Percentiles rank a stretch among this genome's conserved stretches.
Conservation (phyloP, 2,113 vertebrate species). For the Aplodontia rufa region DNA sequence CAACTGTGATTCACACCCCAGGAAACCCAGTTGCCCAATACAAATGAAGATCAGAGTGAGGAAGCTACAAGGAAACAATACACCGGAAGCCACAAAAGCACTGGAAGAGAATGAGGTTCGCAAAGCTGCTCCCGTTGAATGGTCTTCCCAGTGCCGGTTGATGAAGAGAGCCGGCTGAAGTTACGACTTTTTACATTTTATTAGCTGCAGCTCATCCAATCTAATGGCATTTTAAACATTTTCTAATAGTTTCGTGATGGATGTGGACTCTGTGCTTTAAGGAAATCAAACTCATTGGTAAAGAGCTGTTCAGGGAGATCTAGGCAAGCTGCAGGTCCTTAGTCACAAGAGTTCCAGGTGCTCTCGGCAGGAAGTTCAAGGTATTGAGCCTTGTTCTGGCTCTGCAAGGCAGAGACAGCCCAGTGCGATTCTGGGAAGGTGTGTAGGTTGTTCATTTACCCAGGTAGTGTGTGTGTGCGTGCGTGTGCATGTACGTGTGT, state of each 20-base stretch:
- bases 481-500: conserved; percentile 62
- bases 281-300: background rate
- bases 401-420: background rate
- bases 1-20: conserved; percentile 92
- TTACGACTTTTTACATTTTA: background rate
- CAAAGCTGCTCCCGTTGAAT: background rate
- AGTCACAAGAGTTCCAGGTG: background rate
- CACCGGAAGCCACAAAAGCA: background rate
- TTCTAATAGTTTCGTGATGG: background rate
- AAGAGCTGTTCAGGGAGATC: background rate
- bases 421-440: background rate
- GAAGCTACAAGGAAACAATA: background rate
- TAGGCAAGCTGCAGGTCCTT: background rate
- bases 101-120: background rate
- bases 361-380: background rate
- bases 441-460: background rate
- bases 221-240: background rate
- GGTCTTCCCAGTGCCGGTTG: background rate
- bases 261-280: background rate
- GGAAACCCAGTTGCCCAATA: conserved; percentile 91
- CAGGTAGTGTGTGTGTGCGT: background rate
- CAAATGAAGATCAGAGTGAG: conserved; percentile 62
- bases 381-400: background rate
- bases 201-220: background rate
- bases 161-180: background rate